Base-by-base conservation (phyloP, 2,797 vertebrate genomes). In the Pogonophryne albipinna region DNA sequence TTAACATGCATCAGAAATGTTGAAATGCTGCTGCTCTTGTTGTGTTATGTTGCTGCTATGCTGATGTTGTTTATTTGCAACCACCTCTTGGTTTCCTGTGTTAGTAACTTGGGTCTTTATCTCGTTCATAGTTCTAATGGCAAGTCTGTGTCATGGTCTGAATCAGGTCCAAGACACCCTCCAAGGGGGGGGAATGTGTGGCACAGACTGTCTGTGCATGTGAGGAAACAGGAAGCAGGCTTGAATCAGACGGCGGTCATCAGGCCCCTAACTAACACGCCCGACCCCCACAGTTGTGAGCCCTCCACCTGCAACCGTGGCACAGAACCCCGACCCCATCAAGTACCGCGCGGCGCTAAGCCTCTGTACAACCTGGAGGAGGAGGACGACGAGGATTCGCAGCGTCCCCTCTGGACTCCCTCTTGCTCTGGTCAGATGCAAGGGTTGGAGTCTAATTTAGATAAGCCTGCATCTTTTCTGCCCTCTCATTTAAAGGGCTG, bases 61-160 rank as follows among this genome's bases (percentile, higher is more conserved):
- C 83, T 87, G 34, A 74, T 85, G 82, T 72, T 87, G 66, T 78
- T 83, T 85, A 87, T 85, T 79, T 92, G 86, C 69, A 66, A 62
- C 77, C 82, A 51, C 82, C 80, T 78, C 76, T 85, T 45, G 79
- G 85, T 90, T 94, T 88, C 89, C 92, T 92, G 78, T 90, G 89
- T 89, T 89, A 95, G 93, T 96, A 96, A 96, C 93, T 96, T 88
- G 86, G 93, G 90, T 98, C 95, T 99, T 96, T 99, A 96, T 99
- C 96, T 98, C 96, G 93, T 98, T 97, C 95, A 94, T 97, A 99
- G 98, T 98, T 99, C 98, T 97, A 99, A 99, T 96, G 98, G 98
- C 96, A 99, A 99, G 98, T 99, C 98, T 98, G 97, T 99, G 97
- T 99, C 98, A 97, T 99, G 98, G 98, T 99, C 97, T 98, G 98